Evolutionary conservation across 2,888 invertebrate genomes (phyloP), one percentile per base, ranked within the genome.

Genomic region (Aphodius granarius): DNA sequence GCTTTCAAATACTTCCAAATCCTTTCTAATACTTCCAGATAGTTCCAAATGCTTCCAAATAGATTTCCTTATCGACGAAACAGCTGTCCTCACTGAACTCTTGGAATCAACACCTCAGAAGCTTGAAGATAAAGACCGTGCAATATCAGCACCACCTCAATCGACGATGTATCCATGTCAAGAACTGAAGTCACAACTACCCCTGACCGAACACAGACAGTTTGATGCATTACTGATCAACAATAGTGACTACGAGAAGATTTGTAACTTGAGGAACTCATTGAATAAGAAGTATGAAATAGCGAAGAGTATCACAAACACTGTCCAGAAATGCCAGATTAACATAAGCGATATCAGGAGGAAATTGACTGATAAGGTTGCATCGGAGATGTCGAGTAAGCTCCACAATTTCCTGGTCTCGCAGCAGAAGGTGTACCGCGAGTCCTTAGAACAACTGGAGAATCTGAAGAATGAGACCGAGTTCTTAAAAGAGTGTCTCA

Each of bases 341-440:
- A 84, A 84, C 75, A 86, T 86, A 73, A 78, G 80, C 6, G 77
- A 78, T 19, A 80, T 84, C 4, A 82, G 80, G 78, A 78, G 79
- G 70, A 81, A 82, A 77, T 66, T 85, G 68, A 80, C 79, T 17
- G 74, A 75, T 64, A 68, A 66, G 16, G 23, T 66, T 5, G 72
- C 71, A 23, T 15, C 64, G 1, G 73, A 79, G 66, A 16, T 68
- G 16, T 71, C 74, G 5, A 80, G 79, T 77, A 73, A 80, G 43
- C 76, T 84, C 64, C 79, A 78, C 15, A 74, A 73, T n/a, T 79
- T 83, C 23, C 74, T 85, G 9, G 79, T 82, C 71, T 77, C 79
- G 3, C 84, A 86, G 75, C 86, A 86, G 80, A 80, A 82, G 6
- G 77, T 83, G 70, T 86, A 86, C 73, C 81, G 81, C 76, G 82